Evolutionary conservation across 1,140 invertebrate genomes (phyloP).

Genomic region (Pissodes strobi): DNA sequence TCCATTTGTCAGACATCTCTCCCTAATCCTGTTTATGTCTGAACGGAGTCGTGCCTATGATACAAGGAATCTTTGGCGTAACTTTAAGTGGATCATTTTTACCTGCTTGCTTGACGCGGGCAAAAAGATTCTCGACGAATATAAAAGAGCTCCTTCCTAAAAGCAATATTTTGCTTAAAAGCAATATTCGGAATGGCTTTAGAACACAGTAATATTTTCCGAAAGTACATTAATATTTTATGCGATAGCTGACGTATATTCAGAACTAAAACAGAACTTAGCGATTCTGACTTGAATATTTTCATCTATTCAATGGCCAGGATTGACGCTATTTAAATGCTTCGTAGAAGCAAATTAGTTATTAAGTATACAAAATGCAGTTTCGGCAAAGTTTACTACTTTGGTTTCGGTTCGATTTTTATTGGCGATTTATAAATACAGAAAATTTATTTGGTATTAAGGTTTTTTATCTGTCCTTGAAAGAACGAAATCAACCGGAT

Average conservation of each 20-base stretch:
- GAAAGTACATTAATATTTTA: slow-evolving; percentile 10
- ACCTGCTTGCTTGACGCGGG: background rate
- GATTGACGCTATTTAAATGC: no score
- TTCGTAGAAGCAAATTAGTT: no score
- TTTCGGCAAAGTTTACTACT: no score
- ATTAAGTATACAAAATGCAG: no score
- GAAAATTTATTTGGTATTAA: no score
- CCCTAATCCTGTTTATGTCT: slow-evolving; percentile 18
- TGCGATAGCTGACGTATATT: slow-evolving; percentile 5
- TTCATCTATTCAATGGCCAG: no score
- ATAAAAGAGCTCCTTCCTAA: slow-evolving; percentile 15
- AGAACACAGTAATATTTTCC: slow-evolving; percentile 10
- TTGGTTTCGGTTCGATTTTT: no score
- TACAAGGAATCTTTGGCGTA: background rate
- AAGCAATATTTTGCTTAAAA: slow-evolving; percentile 15
- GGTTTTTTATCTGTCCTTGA: no score
- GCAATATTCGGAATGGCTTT: slow-evolving; percentile 19
- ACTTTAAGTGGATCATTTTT: slow-evolving; percentile 20
- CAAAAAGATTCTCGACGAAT: slow-evolving; percentile 8
- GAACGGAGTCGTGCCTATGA: slow-evolving; percentile 13
- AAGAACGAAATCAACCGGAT: no score
- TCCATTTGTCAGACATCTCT: slow-evolving; percentile 26
- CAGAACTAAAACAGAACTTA: background rate
- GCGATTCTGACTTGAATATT: no score
- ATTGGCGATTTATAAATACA: no score